phyloP scores from a whole-genome alignment of 2,113 vertebrate species.

The Sebastes schlegelii region DNA sequence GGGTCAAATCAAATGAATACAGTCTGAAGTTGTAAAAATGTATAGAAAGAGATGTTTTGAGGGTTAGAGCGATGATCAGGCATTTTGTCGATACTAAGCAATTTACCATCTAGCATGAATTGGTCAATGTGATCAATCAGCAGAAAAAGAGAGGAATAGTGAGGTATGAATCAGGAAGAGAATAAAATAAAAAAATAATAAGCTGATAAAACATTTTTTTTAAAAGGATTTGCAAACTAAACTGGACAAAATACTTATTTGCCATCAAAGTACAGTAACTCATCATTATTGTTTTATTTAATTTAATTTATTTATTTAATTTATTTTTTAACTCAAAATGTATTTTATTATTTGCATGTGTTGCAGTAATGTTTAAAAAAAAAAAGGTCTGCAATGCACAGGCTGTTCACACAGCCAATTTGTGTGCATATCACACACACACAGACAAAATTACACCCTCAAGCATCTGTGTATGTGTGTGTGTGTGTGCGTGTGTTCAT shows the following conservation, averaged over 20 bases:
- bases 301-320: too few relatives aligned
- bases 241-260: not conserved
- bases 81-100: slow-evolving; percentile 15
- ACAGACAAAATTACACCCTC: slow-evolving; percentile 28
- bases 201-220: not conserved
- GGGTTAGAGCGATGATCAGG: not conserved
- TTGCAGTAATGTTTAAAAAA: slow-evolving; percentile 2
- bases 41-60: slow-evolving; percentile 1
- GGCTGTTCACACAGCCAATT: slow-evolving; percentile 28
- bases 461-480: slow-evolving; percentile 39
- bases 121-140: slow-evolving; percentile 12
- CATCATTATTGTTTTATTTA: not conserved
- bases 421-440: slow-evolving; percentile 45
- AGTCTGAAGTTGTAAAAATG: slow-evolving; percentile 7
- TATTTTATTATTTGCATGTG: not conserved
- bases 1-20: slow-evolving; percentile 48
- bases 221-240: not conserved
- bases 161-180: not conserved
- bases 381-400: slow-evolving; percentile 1
- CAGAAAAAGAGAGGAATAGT: not conserved
- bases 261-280: not conserved
- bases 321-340: not conserved
- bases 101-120: slow-evolving; percentile 23
- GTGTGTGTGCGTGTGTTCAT: slow-evolving; percentile 38
- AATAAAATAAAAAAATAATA: not conserved